Base-by-base conservation (phyloP, 2,888 invertebrate species). In the Drosophila buzzatii region DNA sequence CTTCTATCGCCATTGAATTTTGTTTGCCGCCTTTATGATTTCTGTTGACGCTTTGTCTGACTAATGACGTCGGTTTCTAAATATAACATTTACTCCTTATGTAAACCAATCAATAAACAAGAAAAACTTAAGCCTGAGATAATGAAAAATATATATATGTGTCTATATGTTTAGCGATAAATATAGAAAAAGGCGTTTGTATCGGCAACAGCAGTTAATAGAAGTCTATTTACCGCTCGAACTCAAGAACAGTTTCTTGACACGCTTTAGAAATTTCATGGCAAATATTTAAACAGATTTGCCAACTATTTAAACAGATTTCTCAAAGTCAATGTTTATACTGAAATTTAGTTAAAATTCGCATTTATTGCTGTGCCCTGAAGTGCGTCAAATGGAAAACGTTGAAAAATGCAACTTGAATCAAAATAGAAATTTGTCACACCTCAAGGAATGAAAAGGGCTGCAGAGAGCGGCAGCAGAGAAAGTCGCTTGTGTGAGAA, bases 1-100 rank as follows among this genome's bases (percentile, higher is more conserved):
- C 72, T 80, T 71, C 68, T 83, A 74, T 75, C 62, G 86, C 89
- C 71, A 85, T 75, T 73, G 44, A 73, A 81, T 88, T 88, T 83
- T 88, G 78, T 83, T 84, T 81, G 74, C 60, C 64, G 33, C 42
- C 31, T 61, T 60, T 27, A 27, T n/a, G 33, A 45, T 57, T n/a
- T 57, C 18, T 59, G 20, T 65, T 66, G 71, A 72, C 58, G 18
- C 47, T 65, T 27, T 60, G 60, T 61, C 64, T 58, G 61, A 55
- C 53, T 55, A 59, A 64, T 82, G 82, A 82, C 82, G 79, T 56
- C 45, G 42, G 73, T 62, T 70, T 64, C 73, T 73, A 79, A 68
- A 69, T 82, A 71, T 53, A 70, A 71, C 52, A 47, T 63, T 49
- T 64, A 71, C 61, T 18, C 31, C 33, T 3, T 51, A n/a, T 27